Evolutionary conservation across 1,140 invertebrate species (phyloP).

Genomic region (Aradophagus sp.): DNA sequence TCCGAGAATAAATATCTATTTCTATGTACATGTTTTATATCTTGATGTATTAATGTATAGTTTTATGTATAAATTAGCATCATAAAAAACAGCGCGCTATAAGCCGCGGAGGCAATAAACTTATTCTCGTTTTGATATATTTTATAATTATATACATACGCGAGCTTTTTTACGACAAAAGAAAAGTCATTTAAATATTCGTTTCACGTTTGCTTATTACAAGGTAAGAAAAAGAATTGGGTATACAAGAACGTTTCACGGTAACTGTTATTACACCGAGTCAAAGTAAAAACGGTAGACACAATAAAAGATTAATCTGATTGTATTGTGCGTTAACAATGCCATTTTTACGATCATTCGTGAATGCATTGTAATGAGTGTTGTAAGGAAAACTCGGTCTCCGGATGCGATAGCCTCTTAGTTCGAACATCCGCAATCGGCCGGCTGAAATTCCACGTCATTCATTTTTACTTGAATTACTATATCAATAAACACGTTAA

Average conservation of each 20-base stretch:
- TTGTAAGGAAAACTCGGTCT: too few species aligned
- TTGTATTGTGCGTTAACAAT: conserved; percentile 19
- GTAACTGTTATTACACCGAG: conserved; percentile 16
- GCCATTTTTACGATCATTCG: conserved; percentile 23
- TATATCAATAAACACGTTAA: too few species aligned
- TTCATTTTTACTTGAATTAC: too few species aligned
- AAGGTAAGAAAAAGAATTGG: conserved; percentile 19
- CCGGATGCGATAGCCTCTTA: too few species aligned
- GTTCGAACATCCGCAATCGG: too few species aligned
- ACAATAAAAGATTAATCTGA: conserved; percentile 27
- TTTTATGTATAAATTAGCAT: conserved; percentile 49
- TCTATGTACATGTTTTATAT: conserved; percentile 25
- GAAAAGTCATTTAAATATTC: conserved; percentile 33
- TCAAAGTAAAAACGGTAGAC: conserved; percentile 25
- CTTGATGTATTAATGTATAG: conserved; percentile 38
- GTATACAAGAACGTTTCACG: conserved; percentile 5
- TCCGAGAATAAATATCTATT: conserved; percentile 24
- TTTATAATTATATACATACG: conserved; percentile 36
- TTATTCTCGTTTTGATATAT: conserved; percentile 32
- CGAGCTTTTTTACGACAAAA: conserved; percentile 16
- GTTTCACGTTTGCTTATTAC: conserved; percentile 5
- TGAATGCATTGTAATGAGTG: too few species aligned
- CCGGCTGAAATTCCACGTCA: too few species aligned
- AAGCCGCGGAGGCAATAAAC: conserved; percentile 12
- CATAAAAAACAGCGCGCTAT: conserved; percentile 15